A percentile compares a stretch with the other conserved stretches of the same genome.
Evolutionary conservation across 2,113 vertebrate genomes (phyloP).

Genomic region (Pipa parva): DNA sequence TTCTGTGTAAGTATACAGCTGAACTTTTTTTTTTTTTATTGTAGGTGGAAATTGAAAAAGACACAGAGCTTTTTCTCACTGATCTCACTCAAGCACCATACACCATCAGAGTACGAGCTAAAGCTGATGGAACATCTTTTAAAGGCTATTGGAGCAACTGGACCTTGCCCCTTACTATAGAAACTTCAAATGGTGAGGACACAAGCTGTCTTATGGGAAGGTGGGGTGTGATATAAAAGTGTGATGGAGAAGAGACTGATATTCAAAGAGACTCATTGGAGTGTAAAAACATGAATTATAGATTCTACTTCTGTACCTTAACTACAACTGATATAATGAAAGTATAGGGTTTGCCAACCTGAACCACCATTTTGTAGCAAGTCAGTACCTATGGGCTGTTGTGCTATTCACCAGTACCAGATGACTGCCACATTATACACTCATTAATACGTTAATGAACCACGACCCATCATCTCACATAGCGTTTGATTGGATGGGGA

Average conservation of each 20-base stretch:
- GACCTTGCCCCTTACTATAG: background rate
- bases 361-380: background rate
- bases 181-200: conserved; percentile 5
- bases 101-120: conserved; percentile 5
- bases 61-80: background rate
- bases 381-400: too few relatives aligned
- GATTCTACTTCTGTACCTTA: too few relatives aligned
- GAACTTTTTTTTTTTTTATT: background rate
- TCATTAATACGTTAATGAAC: too few relatives aligned
- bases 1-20: too few relatives aligned
- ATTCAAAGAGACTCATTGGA: background rate
- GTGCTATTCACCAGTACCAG: background rate
- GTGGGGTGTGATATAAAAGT: background rate
- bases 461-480: too few relatives aligned
- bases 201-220: background rate
- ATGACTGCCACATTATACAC: background rate
- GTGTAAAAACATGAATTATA: background rate
- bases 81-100: background rate
- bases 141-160: conserved; percentile 26
- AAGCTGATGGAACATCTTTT: background rate
- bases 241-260: background rate
- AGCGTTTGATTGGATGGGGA: too few relatives aligned
- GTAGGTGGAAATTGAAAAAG: background rate
- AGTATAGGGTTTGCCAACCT: too few relatives aligned
- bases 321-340: too few relatives aligned